phyloP scores from a whole-genome alignment of 53 echinoderm and acorn worm genomes.

The Arbacia lixula region DNA sequence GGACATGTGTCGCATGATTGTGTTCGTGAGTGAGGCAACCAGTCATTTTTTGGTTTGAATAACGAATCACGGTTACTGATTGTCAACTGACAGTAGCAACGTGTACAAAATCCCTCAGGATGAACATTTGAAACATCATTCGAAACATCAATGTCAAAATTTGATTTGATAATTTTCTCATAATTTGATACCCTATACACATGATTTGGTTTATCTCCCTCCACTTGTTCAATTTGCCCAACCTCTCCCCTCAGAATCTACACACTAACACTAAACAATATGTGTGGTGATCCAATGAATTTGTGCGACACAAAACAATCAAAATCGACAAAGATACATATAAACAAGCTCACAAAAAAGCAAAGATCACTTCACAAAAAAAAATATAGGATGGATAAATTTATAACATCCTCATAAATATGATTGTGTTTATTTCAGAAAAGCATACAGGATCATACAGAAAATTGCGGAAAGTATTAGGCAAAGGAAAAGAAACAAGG shows the following conservation, averaged over 20 bases:
- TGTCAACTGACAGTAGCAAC: constrained; percentile 1
- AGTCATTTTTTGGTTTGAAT: neutral
- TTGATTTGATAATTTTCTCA: neutral
- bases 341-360: constrained; percentile 4
- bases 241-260: constrained; percentile 16
- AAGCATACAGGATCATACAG: neutral
- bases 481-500: neutral
- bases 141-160: constrained; percentile 8
- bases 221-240: neutral
- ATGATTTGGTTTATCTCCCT: no score
- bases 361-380: neutral
- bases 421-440: neutral
- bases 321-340: neutral
- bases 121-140: neutral
- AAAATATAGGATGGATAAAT: constrained; percentile 6
- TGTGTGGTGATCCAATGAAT: neutral
- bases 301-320: neutral
- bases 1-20: neutral
- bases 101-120: neutral
- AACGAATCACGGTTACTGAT: no score
- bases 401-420: neutral
- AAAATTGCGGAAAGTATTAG: neutral
- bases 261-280: neutral
- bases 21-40: neutral
- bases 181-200: neutral